Evolutionary conservation across 2,113 vertebrate species (phyloP).

Genomic region (Sminthopsis crassicaudata): DNA sequence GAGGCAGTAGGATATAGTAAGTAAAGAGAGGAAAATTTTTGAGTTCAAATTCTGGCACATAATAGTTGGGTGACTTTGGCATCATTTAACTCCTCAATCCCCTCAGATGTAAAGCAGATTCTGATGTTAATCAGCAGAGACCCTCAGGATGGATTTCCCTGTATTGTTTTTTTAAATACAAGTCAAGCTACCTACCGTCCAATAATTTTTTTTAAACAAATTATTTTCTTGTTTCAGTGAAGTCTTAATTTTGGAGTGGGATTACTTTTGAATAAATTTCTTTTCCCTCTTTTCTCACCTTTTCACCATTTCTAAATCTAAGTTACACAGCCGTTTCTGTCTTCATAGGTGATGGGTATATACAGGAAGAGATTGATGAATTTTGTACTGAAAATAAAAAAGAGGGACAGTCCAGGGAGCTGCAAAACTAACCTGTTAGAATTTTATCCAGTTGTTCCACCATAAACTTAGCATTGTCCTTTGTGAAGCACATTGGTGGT

Average conservation of each 20-base stretch:
- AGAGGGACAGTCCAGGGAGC: fast-evolving
- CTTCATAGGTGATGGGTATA: neutral
- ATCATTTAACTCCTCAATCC: neutral
- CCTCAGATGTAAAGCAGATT: neutral
- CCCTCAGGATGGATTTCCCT: neutral
- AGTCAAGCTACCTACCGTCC: neutral
- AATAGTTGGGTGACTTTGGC: neutral
- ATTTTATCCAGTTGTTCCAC: slow-evolving; percentile 90
- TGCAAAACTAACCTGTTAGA: slow-evolving; percentile 88
- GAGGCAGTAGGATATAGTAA: neutral
- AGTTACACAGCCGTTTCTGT: neutral
- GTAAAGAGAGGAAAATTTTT: too few species aligned
- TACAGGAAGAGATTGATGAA: neutral
- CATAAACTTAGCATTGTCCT: slow-evolving; percentile 89
- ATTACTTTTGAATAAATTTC: neutral
- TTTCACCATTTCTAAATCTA: neutral
- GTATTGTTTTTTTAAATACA: too few species aligned
- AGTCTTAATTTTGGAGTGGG: neutral
- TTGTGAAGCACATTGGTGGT: slow-evolving; percentile 95
- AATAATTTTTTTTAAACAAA: neutral
- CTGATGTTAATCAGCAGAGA: neutral
- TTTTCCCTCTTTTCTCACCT: neutral
- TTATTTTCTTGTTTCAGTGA: neutral
- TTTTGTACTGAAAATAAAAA: neutral
- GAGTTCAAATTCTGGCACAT: too few species aligned